Conservation (phyloP, 92 coral and sea anemone species). For the Epizoanthus stellaris region DNA sequence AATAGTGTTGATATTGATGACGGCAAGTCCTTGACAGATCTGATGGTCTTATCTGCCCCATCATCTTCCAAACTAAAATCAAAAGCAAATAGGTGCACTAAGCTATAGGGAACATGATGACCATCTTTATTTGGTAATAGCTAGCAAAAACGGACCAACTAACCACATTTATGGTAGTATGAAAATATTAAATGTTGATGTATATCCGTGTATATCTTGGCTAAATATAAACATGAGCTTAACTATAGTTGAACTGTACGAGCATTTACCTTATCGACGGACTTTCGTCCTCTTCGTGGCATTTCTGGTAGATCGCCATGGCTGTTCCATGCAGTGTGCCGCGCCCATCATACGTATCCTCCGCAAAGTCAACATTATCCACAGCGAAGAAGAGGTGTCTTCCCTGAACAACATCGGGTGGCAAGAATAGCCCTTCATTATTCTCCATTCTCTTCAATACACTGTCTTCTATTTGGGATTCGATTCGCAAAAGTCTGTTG, state of each 20-base stretch:
- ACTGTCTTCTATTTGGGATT: constrained; percentile 44
- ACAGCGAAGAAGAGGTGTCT: constrained; percentile 63
- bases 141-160: not conserved
- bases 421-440: constrained; percentile 60
- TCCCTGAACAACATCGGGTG: constrained; percentile 64
- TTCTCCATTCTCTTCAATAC: constrained; percentile 63
- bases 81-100: not conserved
- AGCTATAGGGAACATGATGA: not conserved
- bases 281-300: constrained; percentile 25
- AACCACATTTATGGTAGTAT: constrained; percentile 2
- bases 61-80: constrained; percentile 40
- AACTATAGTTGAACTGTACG: not conserved
- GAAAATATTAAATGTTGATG: not conserved
- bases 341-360: constrained; percentile 68
- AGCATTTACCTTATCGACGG: constrained; percentile 31
- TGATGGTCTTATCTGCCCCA: constrained; percentile 12
- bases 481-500: constrained; percentile 51
- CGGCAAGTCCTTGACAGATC: constrained; percentile 51
- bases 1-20: constrained; percentile 40
- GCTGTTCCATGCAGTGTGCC: constrained; percentile 68
- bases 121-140: not conserved
- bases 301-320: constrained; percentile 66
- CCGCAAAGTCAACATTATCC: constrained; percentile 64
- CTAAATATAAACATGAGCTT: too few species aligned
- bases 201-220: not conserved